Conservation (phyloP, 2,113 vertebrate species). For the Bettongia penicillata region DNA sequence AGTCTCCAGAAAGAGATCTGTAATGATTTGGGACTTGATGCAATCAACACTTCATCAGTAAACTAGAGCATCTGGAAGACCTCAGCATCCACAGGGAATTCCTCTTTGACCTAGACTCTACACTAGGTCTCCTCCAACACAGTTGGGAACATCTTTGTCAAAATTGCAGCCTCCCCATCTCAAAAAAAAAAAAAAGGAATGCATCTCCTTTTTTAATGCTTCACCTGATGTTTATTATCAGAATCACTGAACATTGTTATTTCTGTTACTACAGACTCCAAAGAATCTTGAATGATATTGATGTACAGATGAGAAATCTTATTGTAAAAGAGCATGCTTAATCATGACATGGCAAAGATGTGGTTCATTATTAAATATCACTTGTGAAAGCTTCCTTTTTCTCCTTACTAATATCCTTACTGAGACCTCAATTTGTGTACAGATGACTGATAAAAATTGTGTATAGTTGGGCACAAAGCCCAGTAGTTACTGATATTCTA, state of each 20-base stretch:
- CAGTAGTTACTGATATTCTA: neutral
- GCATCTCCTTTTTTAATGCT: too few relatives aligned
- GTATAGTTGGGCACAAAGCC: neutral
- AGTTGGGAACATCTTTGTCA: neutral
- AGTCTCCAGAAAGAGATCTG: too few relatives aligned
- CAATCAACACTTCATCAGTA: neutral
- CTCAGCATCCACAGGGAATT: neutral
- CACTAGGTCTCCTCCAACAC: neutral
- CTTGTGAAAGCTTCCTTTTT: neutral
- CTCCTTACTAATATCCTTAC: neutral
- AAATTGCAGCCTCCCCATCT: neutral
- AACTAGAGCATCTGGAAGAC: neutral
- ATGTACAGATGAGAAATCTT: neutral
- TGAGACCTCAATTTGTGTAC: neutral
- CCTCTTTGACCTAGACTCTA: neutral
- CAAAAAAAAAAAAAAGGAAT: neutral
- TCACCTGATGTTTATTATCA: neutral
- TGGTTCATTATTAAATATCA: neutral
- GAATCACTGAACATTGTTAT: neutral
- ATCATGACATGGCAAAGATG: neutral
- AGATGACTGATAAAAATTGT: neutral
- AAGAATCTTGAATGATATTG: neutral
- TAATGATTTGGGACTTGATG: neutral
- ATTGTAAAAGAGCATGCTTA: neutral
- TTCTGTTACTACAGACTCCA: neutral